These are phyloP conservation scores for Halictus ligatus DNA, from an alignment of 2,888 invertebrate genomes.

Conservation along the genomic window DNA sequence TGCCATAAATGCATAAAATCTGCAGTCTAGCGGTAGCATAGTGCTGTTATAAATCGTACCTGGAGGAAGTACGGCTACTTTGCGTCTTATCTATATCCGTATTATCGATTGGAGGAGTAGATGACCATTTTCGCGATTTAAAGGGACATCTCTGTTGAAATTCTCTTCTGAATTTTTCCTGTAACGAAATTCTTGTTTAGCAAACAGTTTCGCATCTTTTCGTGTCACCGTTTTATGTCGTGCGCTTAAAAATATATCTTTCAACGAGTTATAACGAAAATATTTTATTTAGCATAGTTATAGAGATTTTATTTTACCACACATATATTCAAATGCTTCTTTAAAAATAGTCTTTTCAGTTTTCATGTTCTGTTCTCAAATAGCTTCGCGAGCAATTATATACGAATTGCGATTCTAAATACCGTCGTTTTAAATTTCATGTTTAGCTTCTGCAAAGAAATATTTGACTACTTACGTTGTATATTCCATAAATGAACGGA, in stretches of 20 bases:
- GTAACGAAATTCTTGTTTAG: slow-evolving; percentile 6
- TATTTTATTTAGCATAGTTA: background rate
- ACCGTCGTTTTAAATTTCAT: too few relatives aligned
- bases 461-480: slow-evolving; percentile 90
- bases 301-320: background rate
- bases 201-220: background rate
- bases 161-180: slow-evolving; percentile 93
- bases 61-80: slow-evolving; percentile 75
- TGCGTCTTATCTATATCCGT: slow-evolving; percentile 77
- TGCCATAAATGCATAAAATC: background rate
- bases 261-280: background rate
- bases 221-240: background rate
- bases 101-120: slow-evolving; percentile 75
- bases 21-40: background rate
- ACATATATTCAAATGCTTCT: too few relatives aligned
- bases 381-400: too few relatives aligned
- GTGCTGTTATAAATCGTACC: slow-evolving; percentile 68
- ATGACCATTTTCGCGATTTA: slow-evolving; percentile 80
- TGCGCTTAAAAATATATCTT: background rate
- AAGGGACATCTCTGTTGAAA: slow-evolving; percentile 90
- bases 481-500: slow-evolving; percentile 95
- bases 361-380: background rate
- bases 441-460: background rate
- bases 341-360: background rate
- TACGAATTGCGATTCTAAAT: background rate